Evolutionary conservation across 2,888 invertebrate species (phyloP), one percentile per base, ranked within the genome.

Genomic region (Protonemura montana): DNA sequence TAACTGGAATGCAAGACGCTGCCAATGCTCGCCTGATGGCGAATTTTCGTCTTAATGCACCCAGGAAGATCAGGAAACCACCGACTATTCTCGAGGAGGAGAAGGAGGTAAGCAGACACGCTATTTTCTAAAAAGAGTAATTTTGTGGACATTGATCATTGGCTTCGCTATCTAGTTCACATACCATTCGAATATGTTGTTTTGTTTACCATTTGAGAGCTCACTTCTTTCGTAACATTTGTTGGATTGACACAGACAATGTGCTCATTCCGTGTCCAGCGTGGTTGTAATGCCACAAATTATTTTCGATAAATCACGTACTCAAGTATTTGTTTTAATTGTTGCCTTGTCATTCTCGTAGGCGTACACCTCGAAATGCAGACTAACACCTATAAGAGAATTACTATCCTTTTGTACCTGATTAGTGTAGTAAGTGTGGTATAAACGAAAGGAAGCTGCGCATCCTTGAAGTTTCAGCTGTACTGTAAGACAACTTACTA

Each of bases 31-130:
- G 78, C 2, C 26, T 78, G 10, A 27, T 81, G 28, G 30, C 29
- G n/a, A 81, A 81, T 81, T 84, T 84, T 84, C 84, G 84, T 5
- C 84, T 84, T 29, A 26, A 84, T 16, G 25, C 84, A 0, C 84
- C 84, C 59, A 84, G 42, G 84, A 84, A 84, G 76, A 59, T 76
- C 13, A 59, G 84, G 27, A 84, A 84, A 59, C 84, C 27, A 25
- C 27, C 84, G 13, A 84, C 84, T 28, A 84, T 84, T 5, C 84
- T 27, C 21, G 84, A 84, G 29, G 83, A 83, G 25, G 84, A 84
- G 76, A 84, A 84, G 28, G 84, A 81, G 81, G 81, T 81, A 30
- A 81, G 81, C 30, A 0, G 21, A 7, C 35, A 35, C 35, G 10
- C 10, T 35, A 21, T 16, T 59, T 59, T 59, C 21, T 21, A 13